Evolutionary conservation across 2,888 invertebrate species (phyloP).

Genomic region (Anticlea derivata): DNA sequence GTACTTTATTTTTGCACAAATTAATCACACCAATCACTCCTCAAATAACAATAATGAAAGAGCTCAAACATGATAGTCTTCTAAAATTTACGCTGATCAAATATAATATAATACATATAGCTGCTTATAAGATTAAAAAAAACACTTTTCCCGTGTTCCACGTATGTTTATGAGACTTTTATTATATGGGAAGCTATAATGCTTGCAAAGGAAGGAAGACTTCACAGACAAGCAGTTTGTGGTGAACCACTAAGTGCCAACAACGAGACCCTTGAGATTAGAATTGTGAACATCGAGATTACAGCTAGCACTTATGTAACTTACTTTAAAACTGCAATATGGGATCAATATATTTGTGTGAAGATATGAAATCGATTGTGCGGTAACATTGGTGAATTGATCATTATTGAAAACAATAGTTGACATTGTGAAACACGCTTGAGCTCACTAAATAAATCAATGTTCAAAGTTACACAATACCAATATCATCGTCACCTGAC

Average conservation of each 20-base stretch:
- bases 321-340: slow-evolving; percentile 19
- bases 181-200: slow-evolving; percentile 42
- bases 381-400: slow-evolving; percentile 8
- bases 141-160: slow-evolving; percentile 27
- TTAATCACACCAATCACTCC: no score
- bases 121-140: slow-evolving; percentile 30
- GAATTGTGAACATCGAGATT: slow-evolving; percentile 53
- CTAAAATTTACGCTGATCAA: slow-evolving; percentile 15
- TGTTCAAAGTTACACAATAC: slow-evolving; percentile 1
- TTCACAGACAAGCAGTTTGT: slow-evolving; percentile 56
- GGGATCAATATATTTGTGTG: slow-evolving; percentile 5
- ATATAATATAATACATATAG: slow-evolving; percentile 27
- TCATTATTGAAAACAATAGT: slow-evolving; percentile 9
- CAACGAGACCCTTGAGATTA: slow-evolving; percentile 46
- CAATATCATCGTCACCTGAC: slow-evolving; percentile 6
- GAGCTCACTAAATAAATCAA: not conserved
- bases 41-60: no score
- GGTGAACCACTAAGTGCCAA: slow-evolving; percentile 64
- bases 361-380: not conserved
- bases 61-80: not conserved
- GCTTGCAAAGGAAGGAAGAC: slow-evolving; percentile 61
- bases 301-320: slow-evolving; percentile 42
- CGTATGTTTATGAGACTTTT: slow-evolving; percentile 39
- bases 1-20: no score
- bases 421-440: slow-evolving; percentile 6